A percentile compares a stretch with the other conserved stretches of the same genome.
phyloP scores from a whole-genome alignment of 1,140 invertebrate genomes.

The Ridgeia piscesae region DNA sequence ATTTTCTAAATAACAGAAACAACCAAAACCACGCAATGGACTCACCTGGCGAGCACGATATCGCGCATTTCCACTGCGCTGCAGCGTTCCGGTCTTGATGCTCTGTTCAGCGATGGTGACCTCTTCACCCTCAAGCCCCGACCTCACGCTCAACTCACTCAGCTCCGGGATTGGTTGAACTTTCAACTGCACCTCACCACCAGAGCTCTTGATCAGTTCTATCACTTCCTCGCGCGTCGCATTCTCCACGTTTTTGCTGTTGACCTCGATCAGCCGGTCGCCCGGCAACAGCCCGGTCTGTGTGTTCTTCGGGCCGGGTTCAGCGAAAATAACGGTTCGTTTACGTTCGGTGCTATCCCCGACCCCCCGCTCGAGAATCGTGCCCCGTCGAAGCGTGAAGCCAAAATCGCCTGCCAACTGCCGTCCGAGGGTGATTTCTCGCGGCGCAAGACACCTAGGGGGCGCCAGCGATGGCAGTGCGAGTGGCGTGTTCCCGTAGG shows the following conservation, averaged over 20 bases:
- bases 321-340: conserved; percentile 84
- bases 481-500: conserved; percentile 62
- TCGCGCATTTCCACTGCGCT: conserved; percentile 67
- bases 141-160: conserved; percentile 70
- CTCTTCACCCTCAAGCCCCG: conserved; percentile 48
- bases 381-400: conserved; percentile 80
- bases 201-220: conserved; percentile 85
- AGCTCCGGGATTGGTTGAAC: conserved; percentile 67
- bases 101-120: conserved; percentile 71
- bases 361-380: conserved; percentile 55
- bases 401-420: conserved; percentile 91
- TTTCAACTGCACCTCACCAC: conserved; percentile 79
- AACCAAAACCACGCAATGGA: no score
- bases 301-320: conserved; percentile 72
- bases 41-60: conserved; percentile 41
- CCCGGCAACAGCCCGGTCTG: conserved; percentile 84
- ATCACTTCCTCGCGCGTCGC: conserved; percentile 88
- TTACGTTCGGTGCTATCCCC: conserved; percentile 49
- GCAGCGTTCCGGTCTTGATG: conserved; percentile 71
- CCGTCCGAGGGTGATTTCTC: conserved; percentile 76
- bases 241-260: conserved; percentile 80
- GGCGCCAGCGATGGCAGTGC: conserved; percentile 77
- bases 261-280: conserved; percentile 88
- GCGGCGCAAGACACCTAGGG: conserved; percentile 72
- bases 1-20: background rate